Evolutionary conservation across 1,140 invertebrate genomes (phyloP), one percentile per base, ranked within the genome.

Genomic region (Cepaea nemoralis): DNA sequence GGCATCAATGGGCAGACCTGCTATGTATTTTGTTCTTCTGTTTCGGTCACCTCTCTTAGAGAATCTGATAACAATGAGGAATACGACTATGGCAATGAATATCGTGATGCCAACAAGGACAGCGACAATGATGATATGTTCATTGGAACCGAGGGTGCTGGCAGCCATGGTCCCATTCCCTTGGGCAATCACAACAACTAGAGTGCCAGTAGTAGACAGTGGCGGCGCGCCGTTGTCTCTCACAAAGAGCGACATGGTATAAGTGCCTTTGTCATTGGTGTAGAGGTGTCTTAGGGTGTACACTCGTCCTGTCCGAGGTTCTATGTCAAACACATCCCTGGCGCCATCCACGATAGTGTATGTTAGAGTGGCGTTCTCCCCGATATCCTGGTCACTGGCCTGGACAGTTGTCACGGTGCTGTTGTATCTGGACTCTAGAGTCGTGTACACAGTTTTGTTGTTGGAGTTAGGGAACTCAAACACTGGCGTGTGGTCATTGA

Each of bases 101-200:
- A 84, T 35, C 22, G 83, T 84, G 40, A 80, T 48, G 70, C 80
- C 77, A 24, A 84, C 77, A 33, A 84, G 80, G 31, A 82, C 55
- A 22, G 76, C 75, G 24, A 84, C 83, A 37, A 84, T 79, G 69
- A 84, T 80, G 42, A 84, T 80, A 50, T 84, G 80, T 39, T 82
- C 69, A 19, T 82, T 67, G 27, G 66, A 45, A 14, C 66, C 70
- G 19, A 67, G 22, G 24, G n/a, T 69, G 27, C 37, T 59, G 24
- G 39, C 45, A 14, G 77, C 67, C 16, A 69, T 22, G 1, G 81
- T 82, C 3, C 31, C 66, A 50, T 84, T 82, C n/a, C 81, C 83
- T 0, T 78, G 75, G 16, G 69, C 48, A 19, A 84, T 78, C 12
- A 77, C 48, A 5, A 84, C 27, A 16, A 55, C 67, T 0, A 84